Evolutionary conservation across 2,797 vertebrate genomes (phyloP), one percentile per base, ranked within the genome.

Genomic region (Varecia variegata): DNA sequence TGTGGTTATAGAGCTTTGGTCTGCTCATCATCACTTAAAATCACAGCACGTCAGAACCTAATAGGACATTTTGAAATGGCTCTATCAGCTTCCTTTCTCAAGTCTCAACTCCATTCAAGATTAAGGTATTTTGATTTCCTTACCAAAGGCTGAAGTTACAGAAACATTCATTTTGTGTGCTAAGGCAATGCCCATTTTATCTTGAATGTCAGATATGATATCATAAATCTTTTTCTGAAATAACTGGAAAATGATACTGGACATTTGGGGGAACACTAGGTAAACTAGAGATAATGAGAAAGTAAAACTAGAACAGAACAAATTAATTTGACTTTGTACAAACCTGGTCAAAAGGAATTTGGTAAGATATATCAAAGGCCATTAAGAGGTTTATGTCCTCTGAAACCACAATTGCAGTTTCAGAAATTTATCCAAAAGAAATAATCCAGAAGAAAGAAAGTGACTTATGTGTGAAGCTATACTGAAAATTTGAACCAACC

Each of bases 391-490:
- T 47, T 40, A 47, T 62, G 38, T 70, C 27, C 47, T 95, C 70
- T 71, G 38, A 92, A 85, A 85, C 30, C 23, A 79, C 32, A 90
- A 20, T 74, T 50, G 27, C 12, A 77, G 32, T 73, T 81, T 81
- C 27, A 93, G 67, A 43, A 80, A 60, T 71, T 93, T 82, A 82
- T 73, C n/a, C 71, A 81, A 83, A 87, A 74, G 60, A 81, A 86
- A 74, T 65, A 70, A 89, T 62, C 20, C 67, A 86, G 52, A 94
- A 82, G 23, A 79, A 88, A 92, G n/a, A 52, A 89, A 77, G 67
- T 73, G 25, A 68, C 27, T 38, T 68, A 0, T 21, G 20, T 86
- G 38, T 92, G 45, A 87, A 85, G 60, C 62, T 89, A 32, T 12
- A 8, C 73, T 95, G 20, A 80, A 73, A 67, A 79, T 68, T 79